Evolutionary conservation across 2,888 invertebrate species (phyloP).

Genomic region (Mellilla xanthometata): DNA sequence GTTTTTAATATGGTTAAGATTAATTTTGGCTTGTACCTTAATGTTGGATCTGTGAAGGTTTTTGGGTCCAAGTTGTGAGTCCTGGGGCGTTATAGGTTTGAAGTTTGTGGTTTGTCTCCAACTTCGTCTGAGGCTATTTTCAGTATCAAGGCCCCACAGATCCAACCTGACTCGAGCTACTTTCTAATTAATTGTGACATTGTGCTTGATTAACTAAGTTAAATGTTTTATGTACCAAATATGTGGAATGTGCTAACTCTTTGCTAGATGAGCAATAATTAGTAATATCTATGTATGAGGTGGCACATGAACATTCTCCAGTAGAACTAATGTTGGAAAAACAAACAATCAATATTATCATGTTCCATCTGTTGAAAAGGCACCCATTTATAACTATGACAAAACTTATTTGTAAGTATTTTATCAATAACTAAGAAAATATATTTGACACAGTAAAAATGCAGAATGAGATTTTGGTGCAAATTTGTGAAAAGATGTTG

Average conservation of each 20-base stretch:
- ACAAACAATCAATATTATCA: constrained; percentile 7
- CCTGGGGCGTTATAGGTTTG: too few species aligned
- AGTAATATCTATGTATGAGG: too few species aligned
- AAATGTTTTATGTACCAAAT: neutral
- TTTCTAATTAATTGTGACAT: constrained; percentile 2
- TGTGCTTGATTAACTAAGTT: constrained; percentile 29
- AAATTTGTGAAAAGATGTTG: constrained; percentile 33
- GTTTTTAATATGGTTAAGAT: constrained; percentile 51
- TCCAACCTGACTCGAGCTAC: constrained; percentile 30
- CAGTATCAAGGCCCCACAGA: constrained; percentile 40
- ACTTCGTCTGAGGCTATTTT: constrained; percentile 49
- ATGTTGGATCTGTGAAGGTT: constrained; percentile 41
- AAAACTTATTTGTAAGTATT: constrained; percentile 47
- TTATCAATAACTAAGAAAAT: constrained; percentile 56
- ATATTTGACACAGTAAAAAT: constrained; percentile 57
- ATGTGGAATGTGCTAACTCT: too few species aligned
- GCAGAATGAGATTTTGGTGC: constrained; percentile 65
- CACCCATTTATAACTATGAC: constrained; percentile 49
- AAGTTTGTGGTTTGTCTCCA: constrained; percentile 7
- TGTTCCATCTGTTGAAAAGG: constrained; percentile 32
- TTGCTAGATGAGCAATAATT: too few species aligned
- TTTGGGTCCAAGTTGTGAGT: too few species aligned
- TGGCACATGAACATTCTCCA: too few species aligned
- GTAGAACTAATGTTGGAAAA: too few species aligned
- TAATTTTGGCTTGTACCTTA: constrained; percentile 33